Conservation (phyloP, 2,113 vertebrate genomes). For the Puffinus mauretanicus region DNA sequence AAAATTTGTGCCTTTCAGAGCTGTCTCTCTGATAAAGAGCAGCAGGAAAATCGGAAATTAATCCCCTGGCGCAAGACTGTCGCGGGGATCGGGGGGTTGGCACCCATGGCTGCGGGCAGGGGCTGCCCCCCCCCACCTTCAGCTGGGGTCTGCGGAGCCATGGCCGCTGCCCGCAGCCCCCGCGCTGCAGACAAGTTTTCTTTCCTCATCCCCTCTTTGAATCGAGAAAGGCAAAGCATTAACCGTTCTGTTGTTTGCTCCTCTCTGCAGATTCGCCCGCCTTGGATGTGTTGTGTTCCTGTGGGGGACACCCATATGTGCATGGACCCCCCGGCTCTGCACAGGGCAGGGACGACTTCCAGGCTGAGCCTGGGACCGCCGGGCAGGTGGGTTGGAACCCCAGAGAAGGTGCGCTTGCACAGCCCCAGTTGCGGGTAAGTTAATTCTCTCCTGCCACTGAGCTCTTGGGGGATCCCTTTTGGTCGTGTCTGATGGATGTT, state of each 20-base stretch:
- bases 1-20: not conserved
- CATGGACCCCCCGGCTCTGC: not conserved
- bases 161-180: not conserved
- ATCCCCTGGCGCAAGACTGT: not conserved
- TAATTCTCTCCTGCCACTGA: not conserved
- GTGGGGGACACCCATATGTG: accelerated
- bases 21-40: not conserved
- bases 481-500: accelerated
- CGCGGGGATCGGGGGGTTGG: not conserved
- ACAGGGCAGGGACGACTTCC: accelerated
- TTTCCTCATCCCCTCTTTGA: not conserved
- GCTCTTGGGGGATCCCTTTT: not conserved
- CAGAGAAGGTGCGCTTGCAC: not conserved
- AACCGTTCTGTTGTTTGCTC: accelerated
- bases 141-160: not conserved
- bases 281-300: not conserved
- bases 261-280: not conserved
- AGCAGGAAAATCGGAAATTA: not conserved
- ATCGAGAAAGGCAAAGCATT: not conserved
- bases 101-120: not conserved
- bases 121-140: not conserved
- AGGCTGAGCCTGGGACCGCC: not conserved
- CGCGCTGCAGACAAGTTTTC: accelerated
- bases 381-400: not conserved
- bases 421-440: accelerated